Evolutionary conservation across 2,797 vertebrate species (phyloP).

Genomic region (Uromys caudimaculatus): DNA sequence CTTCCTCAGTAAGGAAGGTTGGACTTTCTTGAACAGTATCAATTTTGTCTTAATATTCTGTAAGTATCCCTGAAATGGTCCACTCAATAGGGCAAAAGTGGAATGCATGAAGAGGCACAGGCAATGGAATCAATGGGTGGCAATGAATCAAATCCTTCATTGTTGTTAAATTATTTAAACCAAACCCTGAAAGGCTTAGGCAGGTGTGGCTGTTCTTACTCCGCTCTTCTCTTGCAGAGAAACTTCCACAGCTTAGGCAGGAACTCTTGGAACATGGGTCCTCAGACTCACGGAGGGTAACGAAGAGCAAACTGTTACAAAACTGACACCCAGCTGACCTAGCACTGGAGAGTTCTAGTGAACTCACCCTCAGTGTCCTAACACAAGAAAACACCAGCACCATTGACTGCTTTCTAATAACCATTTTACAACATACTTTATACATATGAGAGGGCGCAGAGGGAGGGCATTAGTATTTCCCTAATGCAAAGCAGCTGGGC

Average conservation of each 20-base stretch:
- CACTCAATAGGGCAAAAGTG: not conserved
- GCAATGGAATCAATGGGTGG: no score
- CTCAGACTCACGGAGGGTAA: not conserved
- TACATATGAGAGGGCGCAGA: slow-evolving; percentile 65
- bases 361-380: slow-evolving; percentile 56
- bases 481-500: slow-evolving; percentile 82
- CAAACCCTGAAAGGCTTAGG: not conserved
- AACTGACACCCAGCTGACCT: not conserved
- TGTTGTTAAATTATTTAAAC: not conserved
- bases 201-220: not conserved
- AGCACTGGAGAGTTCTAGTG: not conserved
- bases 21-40: not conserved
- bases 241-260: not conserved
- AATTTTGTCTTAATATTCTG: not conserved
- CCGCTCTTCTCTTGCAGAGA: not conserved
- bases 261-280: no score
- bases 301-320: not conserved
- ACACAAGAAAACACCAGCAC: slow-evolving; percentile 69
- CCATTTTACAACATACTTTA: slow-evolving; percentile 76
- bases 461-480: slow-evolving; percentile 73
- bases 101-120: not conserved
- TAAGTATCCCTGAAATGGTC: not conserved
- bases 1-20: not conserved
- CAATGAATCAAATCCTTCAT: not conserved
- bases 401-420: slow-evolving; percentile 78